Evolutionary conservation across 1,140 invertebrate genomes (phyloP).

Genomic region (Habropoda laboriosa): DNA sequence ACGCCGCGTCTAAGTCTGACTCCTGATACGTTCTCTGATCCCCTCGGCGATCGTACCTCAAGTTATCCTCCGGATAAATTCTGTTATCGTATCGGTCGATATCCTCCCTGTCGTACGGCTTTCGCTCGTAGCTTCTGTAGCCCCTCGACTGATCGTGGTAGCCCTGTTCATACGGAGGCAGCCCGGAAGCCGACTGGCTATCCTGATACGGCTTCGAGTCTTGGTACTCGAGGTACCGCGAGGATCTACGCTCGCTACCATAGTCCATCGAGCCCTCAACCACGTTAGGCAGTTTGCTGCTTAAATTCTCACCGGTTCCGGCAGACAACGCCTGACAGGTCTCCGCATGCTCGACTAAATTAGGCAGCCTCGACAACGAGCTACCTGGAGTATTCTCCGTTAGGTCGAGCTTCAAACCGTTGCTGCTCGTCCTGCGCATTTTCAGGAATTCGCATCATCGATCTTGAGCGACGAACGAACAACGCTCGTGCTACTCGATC

Average conservation of each 20-base stretch:
- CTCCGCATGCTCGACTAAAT: constrained; percentile 80
- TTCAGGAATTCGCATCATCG: constrained; percentile 79
- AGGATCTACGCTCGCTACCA: constrained; percentile 82
- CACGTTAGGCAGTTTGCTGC: constrained; percentile 80
- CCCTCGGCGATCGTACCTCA: constrained; percentile 72
- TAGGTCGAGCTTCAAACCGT: constrained; percentile 80
- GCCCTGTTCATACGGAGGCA: constrained; percentile 58
- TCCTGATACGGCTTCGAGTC: constrained; percentile 71
- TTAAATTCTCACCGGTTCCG: constrained; percentile 79
- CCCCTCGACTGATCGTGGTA: constrained; percentile 60
- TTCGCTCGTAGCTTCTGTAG: constrained; percentile 72
- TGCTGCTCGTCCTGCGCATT: constrained; percentile 79
- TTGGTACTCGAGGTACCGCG: constrained; percentile 78
- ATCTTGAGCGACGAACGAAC: constrained; percentile 31
- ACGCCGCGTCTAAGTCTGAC: constrained; percentile 77
- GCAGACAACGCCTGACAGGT: constrained; percentile 65
- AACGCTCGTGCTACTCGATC: constrained; percentile 35
- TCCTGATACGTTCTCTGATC: constrained; percentile 75
- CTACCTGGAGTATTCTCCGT: constrained; percentile 81
- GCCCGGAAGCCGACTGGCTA: constrained; percentile 54
- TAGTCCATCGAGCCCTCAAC: constrained; percentile 85
- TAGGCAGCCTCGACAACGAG: constrained; percentile 76
- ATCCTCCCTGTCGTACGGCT: constrained; percentile 72
- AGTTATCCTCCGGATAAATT: constrained; percentile 75
- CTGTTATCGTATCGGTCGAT: constrained; percentile 76